Percentiles rank a stretch among this genome's conserved stretches.
Conservation (phyloP, 64 coral and sea anemone species). For the Actinia tenebrosa region DNA sequence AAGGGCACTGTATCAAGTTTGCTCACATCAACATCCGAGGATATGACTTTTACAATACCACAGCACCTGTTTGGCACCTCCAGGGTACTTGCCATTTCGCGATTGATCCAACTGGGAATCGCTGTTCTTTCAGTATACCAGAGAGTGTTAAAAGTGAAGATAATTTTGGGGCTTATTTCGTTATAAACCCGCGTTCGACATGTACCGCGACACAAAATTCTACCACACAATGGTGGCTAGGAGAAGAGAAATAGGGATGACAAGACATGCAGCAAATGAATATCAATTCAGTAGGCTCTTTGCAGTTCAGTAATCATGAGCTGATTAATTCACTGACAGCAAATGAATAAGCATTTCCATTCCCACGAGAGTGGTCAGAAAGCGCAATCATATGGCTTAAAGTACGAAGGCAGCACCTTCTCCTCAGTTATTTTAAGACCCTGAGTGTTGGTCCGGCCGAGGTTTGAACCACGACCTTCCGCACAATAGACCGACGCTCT, state of each 20-base stretch:
- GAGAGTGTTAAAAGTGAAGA: background rate
- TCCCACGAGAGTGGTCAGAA: no score
- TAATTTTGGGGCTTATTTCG: background rate
- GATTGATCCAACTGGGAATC: background rate
- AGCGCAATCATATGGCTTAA: no score
- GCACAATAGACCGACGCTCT: no score
- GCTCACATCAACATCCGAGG: conserved; percentile 10
- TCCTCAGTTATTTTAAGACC: no score
- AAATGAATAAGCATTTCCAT: no score
- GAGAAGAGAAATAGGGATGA: background rate
- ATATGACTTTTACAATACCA: conserved; percentile 1
- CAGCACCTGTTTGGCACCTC: background rate
- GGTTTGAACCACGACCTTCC: no score
- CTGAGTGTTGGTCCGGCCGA: no score
- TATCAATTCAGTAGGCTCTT: no score
- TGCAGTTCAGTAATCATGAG: no score
- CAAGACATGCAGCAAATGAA: no score
- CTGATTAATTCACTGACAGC: no score
- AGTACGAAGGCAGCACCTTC: no score
- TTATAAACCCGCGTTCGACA: background rate
- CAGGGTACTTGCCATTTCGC: background rate
- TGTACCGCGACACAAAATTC: background rate
- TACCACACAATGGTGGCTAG: background rate
- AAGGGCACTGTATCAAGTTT: background rate
- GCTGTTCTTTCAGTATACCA: background rate